Conservation (phyloP, 2,113 vertebrate species). For the Mormyrus lacerda region DNA sequence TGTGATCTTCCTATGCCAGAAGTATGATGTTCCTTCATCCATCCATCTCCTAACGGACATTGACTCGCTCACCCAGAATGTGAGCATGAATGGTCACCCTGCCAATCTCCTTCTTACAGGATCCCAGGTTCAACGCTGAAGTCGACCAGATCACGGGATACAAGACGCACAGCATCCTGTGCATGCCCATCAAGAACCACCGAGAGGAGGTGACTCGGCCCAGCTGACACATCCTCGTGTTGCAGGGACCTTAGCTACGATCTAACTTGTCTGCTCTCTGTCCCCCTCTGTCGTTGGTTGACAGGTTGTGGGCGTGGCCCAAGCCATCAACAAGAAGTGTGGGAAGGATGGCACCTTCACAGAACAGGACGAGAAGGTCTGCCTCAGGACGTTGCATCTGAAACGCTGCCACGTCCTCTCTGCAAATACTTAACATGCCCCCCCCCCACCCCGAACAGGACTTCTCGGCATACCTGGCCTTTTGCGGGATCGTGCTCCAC, state of each 20-base stretch:
- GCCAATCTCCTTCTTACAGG: conserved; percentile 51
- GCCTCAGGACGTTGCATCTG: not conserved
- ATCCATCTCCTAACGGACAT: not conserved
- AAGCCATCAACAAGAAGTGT: conserved; percentile 96
- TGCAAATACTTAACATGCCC: not conserved
- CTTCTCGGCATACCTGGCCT: conserved; percentile 87
- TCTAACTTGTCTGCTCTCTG: not conserved
- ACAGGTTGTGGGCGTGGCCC: conserved; percentile 94
- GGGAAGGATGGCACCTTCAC: conserved; percentile 80
- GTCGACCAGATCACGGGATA: conserved; percentile 97
- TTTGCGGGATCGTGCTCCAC: conserved; percentile 95
- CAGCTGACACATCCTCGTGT: not conserved
- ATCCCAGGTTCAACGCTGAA: conserved; percentile 93
- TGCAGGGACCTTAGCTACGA: not conserved
- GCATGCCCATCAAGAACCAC: conserved; percentile 98
- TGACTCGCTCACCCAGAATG: not conserved
- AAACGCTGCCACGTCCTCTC: not conserved
- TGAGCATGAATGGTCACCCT: not conserved
- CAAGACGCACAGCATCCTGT: conserved; percentile 94
- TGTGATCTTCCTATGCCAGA: not conserved
- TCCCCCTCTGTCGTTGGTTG: conserved; percentile 16
- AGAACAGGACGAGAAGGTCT: conserved; percentile 94
- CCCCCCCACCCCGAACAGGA: conserved; percentile 60
- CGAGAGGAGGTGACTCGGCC: conserved; percentile 74
- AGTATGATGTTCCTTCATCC: not conserved